Evolutionary conservation across 2,113 vertebrate species (phyloP), one percentile per base, ranked within the genome.

Genomic region (Illadopsis cleaveri): DNA sequence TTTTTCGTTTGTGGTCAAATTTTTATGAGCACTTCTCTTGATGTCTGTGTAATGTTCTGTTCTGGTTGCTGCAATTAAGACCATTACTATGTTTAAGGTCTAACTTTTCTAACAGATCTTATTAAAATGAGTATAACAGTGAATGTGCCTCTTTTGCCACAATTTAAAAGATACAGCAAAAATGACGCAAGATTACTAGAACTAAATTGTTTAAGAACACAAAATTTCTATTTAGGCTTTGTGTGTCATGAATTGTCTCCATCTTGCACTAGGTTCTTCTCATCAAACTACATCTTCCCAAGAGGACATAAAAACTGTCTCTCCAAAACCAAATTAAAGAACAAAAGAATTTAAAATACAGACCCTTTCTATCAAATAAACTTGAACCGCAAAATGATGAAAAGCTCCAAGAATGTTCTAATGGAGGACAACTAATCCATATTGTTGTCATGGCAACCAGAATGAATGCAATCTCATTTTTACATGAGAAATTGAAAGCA

Each of bases 381-480:
- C 11, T 82, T 45, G 33, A 45, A 86, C 30, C 68, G 19, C n/a
- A 93, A 90, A 95, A 83, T 82, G 44, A 73, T 68, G 71, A 81
- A 92, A 91, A 72, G 45, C 22, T 89, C 25, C 3, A 19, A 89
- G 78, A 90, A 88, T 76, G 51, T 88, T 93, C 85, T 80, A 68
- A 94, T 61, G 33, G 51, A 91, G 89, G 79, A 81, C 86, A 94
- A 82, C 60, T 90, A 92, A 95, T 66, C 73, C 78, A 89, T 93
- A 82, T 68, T 94, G 78, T 78, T 88, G 86, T 66, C 75, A 3
- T 93, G 90, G 86, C 84, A 97, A 95, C 92, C 72, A 86, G 83
- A 95, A 85, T 95, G 95, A 94, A 92, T 51, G 57, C 61, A 97
- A 97, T 95, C 61, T 94, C 95, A 93, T 95, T 83, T 95, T 96